Percentiles rank a stretch among this genome's conserved stretches.
phyloP scores from a whole-genome alignment of 2,113 vertebrate genomes.

The Nannospalax galili region DNA sequence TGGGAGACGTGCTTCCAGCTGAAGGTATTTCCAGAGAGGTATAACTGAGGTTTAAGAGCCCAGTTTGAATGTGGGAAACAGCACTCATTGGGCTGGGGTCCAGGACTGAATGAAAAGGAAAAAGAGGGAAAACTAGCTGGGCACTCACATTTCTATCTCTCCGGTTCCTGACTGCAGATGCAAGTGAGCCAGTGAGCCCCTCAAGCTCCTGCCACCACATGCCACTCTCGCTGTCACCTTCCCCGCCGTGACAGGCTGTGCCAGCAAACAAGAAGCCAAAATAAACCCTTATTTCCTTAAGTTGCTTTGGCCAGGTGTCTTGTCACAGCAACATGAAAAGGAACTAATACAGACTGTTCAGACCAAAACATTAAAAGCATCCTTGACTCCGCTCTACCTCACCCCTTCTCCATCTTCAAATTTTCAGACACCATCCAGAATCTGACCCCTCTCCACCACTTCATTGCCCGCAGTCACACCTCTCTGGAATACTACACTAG shows the following conservation, averaged over 20 bases:
- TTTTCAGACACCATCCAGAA: background rate
- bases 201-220: no score
- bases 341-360: background rate
- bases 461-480: background rate
- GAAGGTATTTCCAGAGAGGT: background rate
- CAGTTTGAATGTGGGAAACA: background rate
- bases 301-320: background rate
- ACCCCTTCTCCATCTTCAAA: background rate
- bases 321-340: background rate
- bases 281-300: background rate
- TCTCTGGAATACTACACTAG: background rate
- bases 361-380: background rate
- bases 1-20: background rate
- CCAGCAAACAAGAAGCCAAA: no score
- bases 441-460: background rate
- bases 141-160: background rate
- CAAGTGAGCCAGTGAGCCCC: background rate
- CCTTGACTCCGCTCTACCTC: background rate
- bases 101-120: no score
- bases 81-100: background rate
- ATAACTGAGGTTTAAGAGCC: no score
- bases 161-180: background rate
- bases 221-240: background rate
- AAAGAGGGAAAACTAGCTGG: background rate
- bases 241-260: fast-evolving